Base-by-base conservation (phyloP, 2,888 invertebrate species). In the Apoderus coryli region DNA sequence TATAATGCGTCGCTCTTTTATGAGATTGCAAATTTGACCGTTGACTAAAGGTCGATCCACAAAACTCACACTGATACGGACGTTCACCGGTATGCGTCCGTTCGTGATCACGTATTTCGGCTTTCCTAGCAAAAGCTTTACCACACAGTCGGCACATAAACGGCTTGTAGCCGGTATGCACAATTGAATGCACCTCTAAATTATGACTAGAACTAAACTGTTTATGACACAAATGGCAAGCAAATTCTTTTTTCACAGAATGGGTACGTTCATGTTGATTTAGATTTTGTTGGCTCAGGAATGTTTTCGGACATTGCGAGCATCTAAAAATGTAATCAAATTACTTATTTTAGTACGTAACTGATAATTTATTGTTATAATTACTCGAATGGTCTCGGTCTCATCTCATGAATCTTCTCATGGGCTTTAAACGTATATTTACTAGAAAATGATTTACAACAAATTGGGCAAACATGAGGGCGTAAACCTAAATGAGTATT, bases 21-120 rank as follows among this genome's bases (percentile, higher is more conserved):
- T 86, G 86, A 0, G 79, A 78, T 53, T 79, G 77, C 40, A 84
- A 60, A 59, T 86, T 86, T 16, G 79, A 76, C 12, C 82, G 64
- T 56, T 86, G 86, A 10, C 81, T 73, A 59, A 86, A 86, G 1
- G 75, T 70, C 1, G 81, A 72, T 2, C 73, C 72, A 52, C 86
- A 86, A 27, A 73, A 61, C 41, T 81, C 78, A 48, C 86, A 86
- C 40, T 72, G 67, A 52, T 75, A 82, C 0, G 82, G 82, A 3
- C 77, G 68, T 52, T 81, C 82, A 1, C 82, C 80, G 0, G 85
- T 85, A 39, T 86, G 86, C 3, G 72, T 79, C 15, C 84, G 58
- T 52, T 76, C 74, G 43, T 86, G 86, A 53, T 84, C 81, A n/a
- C 72, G 56, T 2, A 85, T 73, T 50, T 84, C 82, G 0, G 78